Percentiles rank a stretch among this genome's conserved stretches.
phyloP scores from a whole-genome alignment of 2,888 invertebrate species.

The Brassicogethes aeneus region DNA sequence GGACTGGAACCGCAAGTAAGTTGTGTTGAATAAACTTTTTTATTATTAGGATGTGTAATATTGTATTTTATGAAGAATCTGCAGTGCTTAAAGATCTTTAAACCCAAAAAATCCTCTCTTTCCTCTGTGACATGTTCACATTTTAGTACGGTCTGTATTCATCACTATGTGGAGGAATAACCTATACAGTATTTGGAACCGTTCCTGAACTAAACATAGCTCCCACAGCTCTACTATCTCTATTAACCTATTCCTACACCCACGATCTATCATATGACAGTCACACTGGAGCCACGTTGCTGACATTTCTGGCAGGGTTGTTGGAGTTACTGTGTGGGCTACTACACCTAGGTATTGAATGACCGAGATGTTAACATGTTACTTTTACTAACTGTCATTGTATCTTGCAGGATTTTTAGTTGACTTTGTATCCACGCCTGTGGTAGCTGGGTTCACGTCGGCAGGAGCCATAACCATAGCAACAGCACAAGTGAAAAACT shows the following conservation, averaged over 20 bases:
- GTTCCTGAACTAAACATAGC: conserved; percentile 58
- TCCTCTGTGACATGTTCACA: too few species aligned
- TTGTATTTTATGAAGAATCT: too few species aligned
- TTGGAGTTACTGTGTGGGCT: conserved; percentile 55
- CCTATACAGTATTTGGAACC: conserved; percentile 72
- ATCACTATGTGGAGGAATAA: conserved; percentile 66
- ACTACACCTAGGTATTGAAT: conserved; percentile 52
- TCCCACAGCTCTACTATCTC: conserved; percentile 69
- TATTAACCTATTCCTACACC: conserved; percentile 61
- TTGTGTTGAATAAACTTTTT: conserved; percentile 11
- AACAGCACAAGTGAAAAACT: conserved; percentile 61
- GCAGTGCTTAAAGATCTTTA: too few species aligned
- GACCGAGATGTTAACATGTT: conserved; percentile 6
- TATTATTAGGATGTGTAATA: too few species aligned
- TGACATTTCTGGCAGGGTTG: conserved; percentile 58
- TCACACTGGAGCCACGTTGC: conserved; percentile 52
- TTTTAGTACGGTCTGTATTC: conserved; percentile 68
- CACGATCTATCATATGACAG: conserved; percentile 38
- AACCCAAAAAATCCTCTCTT: too few species aligned
- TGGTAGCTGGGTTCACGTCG: conserved; percentile 67
- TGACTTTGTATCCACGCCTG: conserved; percentile 65
- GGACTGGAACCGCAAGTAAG: conserved; percentile 62
- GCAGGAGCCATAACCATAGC: conserved; percentile 69
- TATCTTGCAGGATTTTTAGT: conserved; percentile 54
- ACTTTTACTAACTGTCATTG: conserved; percentile 1